Percentiles rank a stretch among this genome's conserved stretches.
phyloP scores from a whole-genome alignment of 1,140 invertebrate genomes.

The Pseudoatta argentina region DNA sequence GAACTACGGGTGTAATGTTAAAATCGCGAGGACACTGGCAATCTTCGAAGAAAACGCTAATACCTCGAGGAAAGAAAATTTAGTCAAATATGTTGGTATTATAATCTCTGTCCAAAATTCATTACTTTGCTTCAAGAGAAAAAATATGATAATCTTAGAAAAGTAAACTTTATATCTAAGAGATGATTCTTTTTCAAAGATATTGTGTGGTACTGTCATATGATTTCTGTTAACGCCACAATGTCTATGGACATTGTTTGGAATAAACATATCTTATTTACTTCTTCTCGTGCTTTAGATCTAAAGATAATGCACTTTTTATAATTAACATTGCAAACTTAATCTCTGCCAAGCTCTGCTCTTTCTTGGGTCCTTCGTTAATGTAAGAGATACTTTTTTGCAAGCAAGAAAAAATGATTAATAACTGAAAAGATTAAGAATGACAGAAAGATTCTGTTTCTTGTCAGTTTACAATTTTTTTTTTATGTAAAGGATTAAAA shows the following conservation, averaged over 20 bases:
- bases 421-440: neutral
- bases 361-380: neutral
- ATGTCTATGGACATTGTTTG: neutral
- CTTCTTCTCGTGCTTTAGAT: neutral
- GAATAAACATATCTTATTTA: neutral
- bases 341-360: neutral
- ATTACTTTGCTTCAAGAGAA: neutral
- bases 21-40: conserved; percentile 37
- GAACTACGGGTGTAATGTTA: conserved; percentile 57
- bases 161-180: neutral
- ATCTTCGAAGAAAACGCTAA: conserved; percentile 21
- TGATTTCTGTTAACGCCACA: neutral
- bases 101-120: neutral
- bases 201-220: neutral
- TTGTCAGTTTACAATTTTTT: neutral
- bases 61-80: neutral
- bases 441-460: neutral
- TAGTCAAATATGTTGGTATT: neutral
- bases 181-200: neutral
- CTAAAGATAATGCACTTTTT: neutral
- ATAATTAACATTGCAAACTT: neutral
- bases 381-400: neutral
- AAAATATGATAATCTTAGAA: neutral
- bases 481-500: neutral
- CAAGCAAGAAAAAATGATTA: neutral